Conservation (phyloP, 2,113 vertebrate species). For the Eptesicus fuscus region DNA sequence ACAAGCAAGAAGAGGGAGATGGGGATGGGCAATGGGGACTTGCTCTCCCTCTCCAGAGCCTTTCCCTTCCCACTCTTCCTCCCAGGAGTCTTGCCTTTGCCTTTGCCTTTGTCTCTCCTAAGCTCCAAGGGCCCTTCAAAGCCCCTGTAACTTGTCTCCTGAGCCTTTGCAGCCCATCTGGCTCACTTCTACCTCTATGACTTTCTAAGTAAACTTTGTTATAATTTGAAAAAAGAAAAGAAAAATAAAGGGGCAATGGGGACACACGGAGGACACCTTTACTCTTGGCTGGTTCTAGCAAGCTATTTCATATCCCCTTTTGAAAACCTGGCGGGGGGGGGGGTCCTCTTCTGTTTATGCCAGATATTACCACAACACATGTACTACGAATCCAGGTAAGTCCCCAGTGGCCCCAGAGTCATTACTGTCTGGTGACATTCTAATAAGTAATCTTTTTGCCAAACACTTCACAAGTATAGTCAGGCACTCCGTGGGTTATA, state of each 20-base stretch:
- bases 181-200: background rate
- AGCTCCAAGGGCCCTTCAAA: background rate
- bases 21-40: background rate
- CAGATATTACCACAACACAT: background rate
- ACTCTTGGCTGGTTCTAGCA: background rate
- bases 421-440: background rate
- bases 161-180: background rate
- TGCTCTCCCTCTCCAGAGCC: background rate
- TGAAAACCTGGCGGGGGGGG: background rate
- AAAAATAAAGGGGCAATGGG: background rate
- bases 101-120: background rate
- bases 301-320: background rate
- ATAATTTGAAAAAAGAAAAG: background rate
- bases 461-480: background rate
- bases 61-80: background rate
- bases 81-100: background rate
- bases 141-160: background rate
- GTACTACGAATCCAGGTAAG: background rate
- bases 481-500: background rate
- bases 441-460: background rate
- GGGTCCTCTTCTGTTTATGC: background rate
- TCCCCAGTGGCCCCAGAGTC: background rate
- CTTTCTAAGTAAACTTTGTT: background rate
- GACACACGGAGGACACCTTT: background rate
- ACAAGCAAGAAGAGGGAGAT: background rate